phyloP scores from a whole-genome alignment of 2,797 vertebrate genomes.

The Xenopus petersii region DNA sequence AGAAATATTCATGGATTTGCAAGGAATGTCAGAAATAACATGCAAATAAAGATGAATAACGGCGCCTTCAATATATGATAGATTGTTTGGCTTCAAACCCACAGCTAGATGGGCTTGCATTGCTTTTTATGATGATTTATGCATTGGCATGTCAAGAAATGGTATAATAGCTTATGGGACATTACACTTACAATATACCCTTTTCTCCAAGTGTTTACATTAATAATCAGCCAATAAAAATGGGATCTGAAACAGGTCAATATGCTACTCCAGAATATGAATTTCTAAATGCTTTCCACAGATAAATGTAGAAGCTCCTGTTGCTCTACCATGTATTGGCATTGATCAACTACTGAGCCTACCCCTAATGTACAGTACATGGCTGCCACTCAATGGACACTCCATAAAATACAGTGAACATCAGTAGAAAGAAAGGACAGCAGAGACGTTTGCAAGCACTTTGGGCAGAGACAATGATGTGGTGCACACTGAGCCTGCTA shows the following conservation, averaged over 20 bases:
- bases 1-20: constrained; percentile 25
- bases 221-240: background rate
- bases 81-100: constrained; percentile 3
- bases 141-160: constrained; percentile 3
- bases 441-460: no score
- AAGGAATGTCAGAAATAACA: constrained; percentile 31
- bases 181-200: background rate
- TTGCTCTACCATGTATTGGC: no score
- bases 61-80: constrained; percentile 15
- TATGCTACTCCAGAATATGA: background rate
- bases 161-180: background rate
- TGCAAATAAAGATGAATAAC: constrained; percentile 41
- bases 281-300: no score
- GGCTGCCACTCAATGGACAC: no score
- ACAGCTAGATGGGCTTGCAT: background rate
- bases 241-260: background rate
- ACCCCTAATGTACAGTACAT: no score
- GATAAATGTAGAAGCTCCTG: no score
- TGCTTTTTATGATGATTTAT: constrained; percentile 29
- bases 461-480: no score
- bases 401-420: no score
- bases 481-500: no score
- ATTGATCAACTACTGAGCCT: no score
- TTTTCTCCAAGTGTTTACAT: background rate
- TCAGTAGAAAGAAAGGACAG: no score